Evolutionary conservation across 2,113 vertebrate genomes (phyloP).

Genomic region (Psilopogon haemacephalus): DNA sequence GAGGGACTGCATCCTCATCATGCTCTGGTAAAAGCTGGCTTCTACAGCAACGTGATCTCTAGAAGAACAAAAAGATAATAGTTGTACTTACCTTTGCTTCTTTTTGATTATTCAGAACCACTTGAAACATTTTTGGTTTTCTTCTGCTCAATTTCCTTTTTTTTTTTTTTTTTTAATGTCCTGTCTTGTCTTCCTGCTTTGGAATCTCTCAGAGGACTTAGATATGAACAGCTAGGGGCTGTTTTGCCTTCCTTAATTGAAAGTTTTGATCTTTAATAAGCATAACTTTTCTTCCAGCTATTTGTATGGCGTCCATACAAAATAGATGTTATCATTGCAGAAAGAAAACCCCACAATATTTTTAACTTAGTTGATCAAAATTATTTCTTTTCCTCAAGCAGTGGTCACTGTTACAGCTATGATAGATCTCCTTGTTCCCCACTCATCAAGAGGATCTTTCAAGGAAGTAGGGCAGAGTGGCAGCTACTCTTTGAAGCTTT

Average conservation of each 20-base stretch:
- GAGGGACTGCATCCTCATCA: neutral
- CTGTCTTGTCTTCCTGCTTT: neutral
- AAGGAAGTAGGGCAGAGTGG: neutral
- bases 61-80: neutral
- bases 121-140: neutral
- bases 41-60: rapidly evolving
- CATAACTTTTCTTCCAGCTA: neutral
- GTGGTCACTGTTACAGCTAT: neutral
- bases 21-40: neutral
- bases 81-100: neutral
- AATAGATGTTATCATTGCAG: neutral
- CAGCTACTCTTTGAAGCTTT: neutral
- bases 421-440: neutral
- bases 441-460: neutral
- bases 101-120: neutral
- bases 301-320: neutral
- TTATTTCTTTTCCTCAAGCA: neutral
- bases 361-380: neutral
- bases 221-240: neutral
- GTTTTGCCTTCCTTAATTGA: neutral
- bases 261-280: constrained; percentile 15
- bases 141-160: neutral
- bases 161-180: neutral
- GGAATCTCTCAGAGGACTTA: neutral
- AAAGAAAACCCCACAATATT: neutral